Base-by-base conservation (phyloP, 2,888 invertebrate genomes). In the Hanleya hanleyi region DNA sequence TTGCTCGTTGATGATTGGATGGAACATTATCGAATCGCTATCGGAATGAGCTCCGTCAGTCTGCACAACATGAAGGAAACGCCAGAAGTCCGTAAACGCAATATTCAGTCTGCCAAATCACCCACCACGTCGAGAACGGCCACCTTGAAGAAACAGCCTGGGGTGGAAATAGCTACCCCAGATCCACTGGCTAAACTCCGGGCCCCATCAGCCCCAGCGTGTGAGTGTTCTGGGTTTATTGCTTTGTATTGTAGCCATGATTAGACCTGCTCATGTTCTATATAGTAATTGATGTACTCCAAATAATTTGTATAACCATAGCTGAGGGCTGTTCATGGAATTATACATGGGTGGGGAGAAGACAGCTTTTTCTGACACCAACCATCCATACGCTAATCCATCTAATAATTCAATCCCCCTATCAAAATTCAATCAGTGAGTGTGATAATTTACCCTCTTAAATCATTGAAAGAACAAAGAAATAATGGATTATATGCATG, bases 1-100 rank as follows among this genome's bases (percentile, higher is more conserved):
- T 83, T 81, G 51, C 70, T 89, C 47, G 81, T 86, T 15, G 90
- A 90, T 74, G 87, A 86, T 37, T 90, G 90, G 90, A 76, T 89
- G 82, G 89, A 89, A 68, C 88, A 88, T 73, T 90, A 90, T 74
- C 82, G 89, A 47, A 77, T 89, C 22, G 81, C 85, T 7, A 71
- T 89, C 1, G 89, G 89, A n/a, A 81, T 89, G 6, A 74, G 64
- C n/a, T 82, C 86, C 18, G 87, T 87, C 1, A 74, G 81, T 15
- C 69, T 89, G 29, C 71, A 73, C 67, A 71, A 67, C 22, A 71
- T 88, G 41, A 57, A 70, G 6, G 86, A 87, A 1, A 68, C 68
- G 5, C 85, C 85, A 1, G 69, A 71, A 1, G 62, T 62, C n/a
- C 69, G 74, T 6, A 29, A 71, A n/a, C 77, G 81, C 7, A 69